A percentile compares a stretch with the other conserved stretches of the same genome.
phyloP scores from a whole-genome alignment of 2,888 invertebrate genomes.

The Tortrix viridana region DNA sequence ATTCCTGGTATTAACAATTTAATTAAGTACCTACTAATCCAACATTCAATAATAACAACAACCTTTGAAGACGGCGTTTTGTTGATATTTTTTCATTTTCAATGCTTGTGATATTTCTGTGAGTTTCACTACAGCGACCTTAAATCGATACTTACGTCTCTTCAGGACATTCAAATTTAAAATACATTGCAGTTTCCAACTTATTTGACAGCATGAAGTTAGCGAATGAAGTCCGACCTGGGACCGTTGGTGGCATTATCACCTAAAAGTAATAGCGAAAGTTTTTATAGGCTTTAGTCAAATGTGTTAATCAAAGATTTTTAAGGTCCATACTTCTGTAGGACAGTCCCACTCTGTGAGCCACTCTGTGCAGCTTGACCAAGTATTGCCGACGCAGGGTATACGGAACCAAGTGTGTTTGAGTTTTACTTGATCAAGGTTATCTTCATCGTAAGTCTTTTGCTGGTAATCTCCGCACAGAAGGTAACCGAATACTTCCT shows the following conservation, averaged over 20 bases:
- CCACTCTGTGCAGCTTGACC: constrained; percentile 71
- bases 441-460: constrained; percentile 49
- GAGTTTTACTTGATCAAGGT: constrained; percentile 47
- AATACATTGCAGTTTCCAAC: constrained; percentile 70
- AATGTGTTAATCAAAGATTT: neutral
- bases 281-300: too few relatives aligned
- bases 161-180: constrained; percentile 66
- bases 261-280: constrained; percentile 51
- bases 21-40: too few relatives aligned
- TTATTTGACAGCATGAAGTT: constrained; percentile 77
- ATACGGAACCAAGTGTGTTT: constrained; percentile 75
- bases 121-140: neutral
- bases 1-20: constrained; percentile 54
- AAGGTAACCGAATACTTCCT: constrained; percentile 69
- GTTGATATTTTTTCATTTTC: too few relatives aligned
- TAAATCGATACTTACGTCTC: constrained; percentile 62
- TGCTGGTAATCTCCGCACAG: constrained; percentile 73
- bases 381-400: constrained; percentile 76
- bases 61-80: too few relatives aligned
- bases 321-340: constrained; percentile 55
- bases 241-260: constrained; percentile 75
- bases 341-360: constrained; percentile 71
- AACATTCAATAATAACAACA: too few relatives aligned
- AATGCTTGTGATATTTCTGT: too few relatives aligned
- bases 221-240: constrained; percentile 66